These are phyloP conservation scores for Sminthurinus signatus DNA, from an alignment of 1,140 invertebrate species.

Conservation along the genomic window DNA sequence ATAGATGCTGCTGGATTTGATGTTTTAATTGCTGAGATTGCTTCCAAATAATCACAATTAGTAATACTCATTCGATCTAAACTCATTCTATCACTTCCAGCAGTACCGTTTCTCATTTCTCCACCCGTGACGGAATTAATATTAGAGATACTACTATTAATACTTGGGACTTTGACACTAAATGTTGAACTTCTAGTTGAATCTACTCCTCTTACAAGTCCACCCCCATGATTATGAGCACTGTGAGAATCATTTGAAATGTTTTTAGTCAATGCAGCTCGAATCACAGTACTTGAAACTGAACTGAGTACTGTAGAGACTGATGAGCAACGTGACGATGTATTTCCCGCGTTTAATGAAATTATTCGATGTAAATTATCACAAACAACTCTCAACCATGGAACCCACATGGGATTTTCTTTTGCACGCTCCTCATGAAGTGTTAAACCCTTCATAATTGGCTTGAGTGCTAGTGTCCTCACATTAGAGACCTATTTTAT, in stretches of 20 bases:
- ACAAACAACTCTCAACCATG: slow-evolving; percentile 40
- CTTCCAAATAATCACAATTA: slow-evolving; percentile 41
- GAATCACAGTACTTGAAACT: slow-evolving; percentile 33
- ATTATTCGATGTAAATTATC: slow-evolving; percentile 39
- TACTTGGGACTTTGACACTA: slow-evolving; percentile 24
- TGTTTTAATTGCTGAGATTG: slow-evolving; percentile 41
- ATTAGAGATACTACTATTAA: slow-evolving; percentile 36
- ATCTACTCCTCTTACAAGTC: slow-evolving; percentile 12
- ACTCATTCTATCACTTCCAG: slow-evolving; percentile 33
- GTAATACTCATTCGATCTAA: slow-evolving; percentile 32
- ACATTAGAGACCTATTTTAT: no score
- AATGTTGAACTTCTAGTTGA: slow-evolving; percentile 27
- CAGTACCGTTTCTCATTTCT: not conserved
- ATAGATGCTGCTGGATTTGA: slow-evolving; percentile 35
- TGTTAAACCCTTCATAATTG: slow-evolving; percentile 32
- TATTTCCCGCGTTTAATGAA: slow-evolving; percentile 13
- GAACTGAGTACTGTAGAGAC: slow-evolving; percentile 37
- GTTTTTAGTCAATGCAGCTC: slow-evolving; percentile 34
- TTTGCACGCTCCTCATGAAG: slow-evolving; percentile 22
- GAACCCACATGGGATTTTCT: slow-evolving; percentile 33
- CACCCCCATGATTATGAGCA: slow-evolving; percentile 22
- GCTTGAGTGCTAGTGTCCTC: slow-evolving; percentile 33
- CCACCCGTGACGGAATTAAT: slow-evolving; percentile 34
- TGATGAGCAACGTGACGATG: slow-evolving; percentile 39
- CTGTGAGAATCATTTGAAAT: slow-evolving; percentile 21